Evolutionary conservation across 1,140 invertebrate species (phyloP).

Genomic region (Drosophila santomea): DNA sequence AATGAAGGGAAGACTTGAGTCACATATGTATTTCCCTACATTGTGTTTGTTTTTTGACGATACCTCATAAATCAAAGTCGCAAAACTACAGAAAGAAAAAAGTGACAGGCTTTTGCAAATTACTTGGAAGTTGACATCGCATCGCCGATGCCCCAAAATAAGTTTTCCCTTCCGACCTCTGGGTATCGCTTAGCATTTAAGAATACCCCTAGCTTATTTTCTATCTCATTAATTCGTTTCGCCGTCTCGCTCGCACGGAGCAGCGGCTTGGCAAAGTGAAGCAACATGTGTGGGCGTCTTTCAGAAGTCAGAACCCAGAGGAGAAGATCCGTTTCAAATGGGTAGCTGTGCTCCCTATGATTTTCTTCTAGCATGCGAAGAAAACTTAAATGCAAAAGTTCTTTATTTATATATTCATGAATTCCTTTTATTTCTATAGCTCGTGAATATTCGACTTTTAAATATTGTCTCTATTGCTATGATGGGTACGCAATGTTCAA

Average conservation of each 20-base stretch:
- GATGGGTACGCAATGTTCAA: too few relatives aligned
- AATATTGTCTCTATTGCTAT: too few relatives aligned
- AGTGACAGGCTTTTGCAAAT: conserved; percentile 80
- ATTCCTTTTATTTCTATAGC: too few relatives aligned
- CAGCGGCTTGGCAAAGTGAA: conserved; percentile 40
- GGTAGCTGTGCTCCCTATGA: too few relatives aligned
- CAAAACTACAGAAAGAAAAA: conserved; percentile 72
- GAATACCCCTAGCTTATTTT: conserved; percentile 9
- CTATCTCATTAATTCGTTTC: conserved; percentile 4
- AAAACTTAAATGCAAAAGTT: too few relatives aligned
- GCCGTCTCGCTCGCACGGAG: conserved; percentile 17
- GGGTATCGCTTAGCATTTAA: conserved; percentile 42
- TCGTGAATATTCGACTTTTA: neutral
- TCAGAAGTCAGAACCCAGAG: too few relatives aligned
- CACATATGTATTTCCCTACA: conserved; percentile 11
- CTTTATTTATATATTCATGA: too few relatives aligned
- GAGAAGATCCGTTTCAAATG: too few relatives aligned
- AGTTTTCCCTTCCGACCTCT: conserved; percentile 28
- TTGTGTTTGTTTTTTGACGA: conserved; percentile 40
- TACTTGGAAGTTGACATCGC: conserved; percentile 73
- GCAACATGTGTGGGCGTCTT: conserved; percentile 71
- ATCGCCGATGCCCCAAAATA: conserved; percentile 32
- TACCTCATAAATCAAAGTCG: conserved; percentile 71
- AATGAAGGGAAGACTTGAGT: conserved; percentile 12
- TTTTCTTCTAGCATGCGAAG: too few relatives aligned